phyloP scores from a whole-genome alignment of 2,113 vertebrate genomes.

The Tricholaema leucomelas region DNA sequence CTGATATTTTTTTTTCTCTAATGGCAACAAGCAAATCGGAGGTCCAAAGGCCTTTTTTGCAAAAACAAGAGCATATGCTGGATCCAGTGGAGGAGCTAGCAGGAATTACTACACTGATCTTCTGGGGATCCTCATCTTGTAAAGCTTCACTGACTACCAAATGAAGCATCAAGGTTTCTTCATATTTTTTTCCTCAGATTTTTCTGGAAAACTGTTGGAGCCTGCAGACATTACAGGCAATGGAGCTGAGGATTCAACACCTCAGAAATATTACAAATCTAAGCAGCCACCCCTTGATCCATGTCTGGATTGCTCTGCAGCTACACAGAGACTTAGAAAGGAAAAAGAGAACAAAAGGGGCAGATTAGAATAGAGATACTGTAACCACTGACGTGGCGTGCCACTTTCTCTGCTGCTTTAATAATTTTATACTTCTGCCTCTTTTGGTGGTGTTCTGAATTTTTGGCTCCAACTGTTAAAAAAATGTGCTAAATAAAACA shows the following conservation, averaged over 20 bases:
- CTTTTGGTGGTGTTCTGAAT: not conserved
- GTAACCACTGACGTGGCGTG: not conserved
- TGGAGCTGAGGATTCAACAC: not conserved
- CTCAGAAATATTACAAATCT: not conserved
- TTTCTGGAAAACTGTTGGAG: not conserved
- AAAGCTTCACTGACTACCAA: not conserved
- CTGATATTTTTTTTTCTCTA: not conserved
- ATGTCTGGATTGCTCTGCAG: not conserved
- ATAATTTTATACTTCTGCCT: not conserved
- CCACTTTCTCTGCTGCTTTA: not conserved
- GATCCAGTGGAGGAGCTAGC: not conserved
- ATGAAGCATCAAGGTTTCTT: not conserved
- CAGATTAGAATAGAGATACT: not conserved
- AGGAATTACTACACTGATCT: not conserved
- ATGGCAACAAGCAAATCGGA: not conserved
- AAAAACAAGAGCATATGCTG: not conserved
- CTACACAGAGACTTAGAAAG: not conserved
- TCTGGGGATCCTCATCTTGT: not conserved
- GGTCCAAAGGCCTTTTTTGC: not conserved
- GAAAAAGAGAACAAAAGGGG: not conserved
- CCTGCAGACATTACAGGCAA: not conserved
- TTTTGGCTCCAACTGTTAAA: not conserved
- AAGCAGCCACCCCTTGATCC: not conserved
- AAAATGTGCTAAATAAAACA: not conserved
- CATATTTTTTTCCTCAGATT: not conserved